Conservation (phyloP, 2,113 vertebrate genomes). For the Rhabdornis inornatus region DNA sequence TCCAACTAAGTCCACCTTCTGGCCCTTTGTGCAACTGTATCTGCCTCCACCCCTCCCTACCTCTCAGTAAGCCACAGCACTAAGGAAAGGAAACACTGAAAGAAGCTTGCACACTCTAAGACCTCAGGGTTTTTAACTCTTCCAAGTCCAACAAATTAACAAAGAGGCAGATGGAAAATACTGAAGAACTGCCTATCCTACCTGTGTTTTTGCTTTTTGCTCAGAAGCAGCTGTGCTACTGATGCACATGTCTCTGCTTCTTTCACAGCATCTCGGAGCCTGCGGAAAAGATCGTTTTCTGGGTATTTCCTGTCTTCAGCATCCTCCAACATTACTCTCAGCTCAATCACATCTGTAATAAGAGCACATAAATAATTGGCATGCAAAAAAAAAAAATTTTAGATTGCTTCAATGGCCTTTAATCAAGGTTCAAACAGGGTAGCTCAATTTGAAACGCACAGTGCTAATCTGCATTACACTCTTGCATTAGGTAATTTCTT, state of each 20-base stretch:
- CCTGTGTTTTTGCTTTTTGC: conserved; percentile 95
- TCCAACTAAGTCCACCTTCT: neutral
- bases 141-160: neutral
- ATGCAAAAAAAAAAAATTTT: neutral
- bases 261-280: conserved; percentile 91
- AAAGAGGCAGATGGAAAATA: neutral
- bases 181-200: conserved; percentile 29
- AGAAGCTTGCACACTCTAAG: neutral
- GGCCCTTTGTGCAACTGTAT: neutral
- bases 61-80: neutral
- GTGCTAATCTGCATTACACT: neutral
- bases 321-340: conserved; percentile 93
- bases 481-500: neutral
- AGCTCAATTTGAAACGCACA: neutral
- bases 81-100: neutral
- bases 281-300: conserved; percentile 88
- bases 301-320: conserved; percentile 97
- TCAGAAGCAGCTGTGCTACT: conserved; percentile 94
- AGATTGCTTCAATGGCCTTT: neutral
- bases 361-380: neutral
- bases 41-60: neutral
- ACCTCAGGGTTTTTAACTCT: neutral
- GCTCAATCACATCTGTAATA: conserved; percentile 89
- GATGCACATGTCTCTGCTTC: conserved; percentile 98
- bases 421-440: neutral